Evolutionary conservation across 2,797 vertebrate species (phyloP).

Genomic region (Acanthurus lineatus): DNA sequence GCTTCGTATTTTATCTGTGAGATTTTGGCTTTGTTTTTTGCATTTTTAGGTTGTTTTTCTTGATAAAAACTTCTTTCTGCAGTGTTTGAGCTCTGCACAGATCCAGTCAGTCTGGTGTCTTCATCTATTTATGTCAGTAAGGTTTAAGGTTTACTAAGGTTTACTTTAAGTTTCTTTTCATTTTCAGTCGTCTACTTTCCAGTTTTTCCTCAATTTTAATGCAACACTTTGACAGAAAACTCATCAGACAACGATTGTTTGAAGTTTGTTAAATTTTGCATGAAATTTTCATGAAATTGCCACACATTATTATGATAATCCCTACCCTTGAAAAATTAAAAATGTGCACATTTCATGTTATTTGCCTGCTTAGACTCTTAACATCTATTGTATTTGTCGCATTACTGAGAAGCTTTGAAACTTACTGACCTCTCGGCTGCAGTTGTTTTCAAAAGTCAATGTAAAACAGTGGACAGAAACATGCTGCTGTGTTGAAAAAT

Average conservation of each 20-base stretch:
- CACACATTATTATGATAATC: background rate
- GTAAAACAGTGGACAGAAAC: slow-evolving; percentile 11
- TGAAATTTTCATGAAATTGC: background rate
- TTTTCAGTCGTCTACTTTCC: background rate
- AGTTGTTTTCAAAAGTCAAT: too few species aligned
- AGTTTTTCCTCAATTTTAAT: background rate
- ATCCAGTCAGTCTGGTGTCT: background rate
- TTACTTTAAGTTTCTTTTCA: background rate
- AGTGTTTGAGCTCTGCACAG: background rate
- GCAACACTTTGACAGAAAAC: too few species aligned
- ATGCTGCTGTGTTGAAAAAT: slow-evolving; percentile 1
- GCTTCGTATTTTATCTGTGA: background rate
- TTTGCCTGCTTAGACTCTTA: too few species aligned
- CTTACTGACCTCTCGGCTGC: slow-evolving; percentile 10
- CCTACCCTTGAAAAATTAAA: background rate
- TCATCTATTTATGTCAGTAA: background rate
- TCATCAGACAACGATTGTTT: too few species aligned
- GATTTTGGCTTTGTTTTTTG: background rate
- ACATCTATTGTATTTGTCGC: too few species aligned
- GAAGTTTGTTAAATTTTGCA: too few species aligned
- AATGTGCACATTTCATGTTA: background rate
- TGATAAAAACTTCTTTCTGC: background rate
- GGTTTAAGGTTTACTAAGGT: slow-evolving; percentile 1
- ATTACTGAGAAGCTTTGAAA: too few species aligned
- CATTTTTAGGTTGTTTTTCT: background rate